Evolutionary conservation across 2,888 invertebrate genomes (phyloP).

Genomic region (Neuroscelio doddi): DNA sequence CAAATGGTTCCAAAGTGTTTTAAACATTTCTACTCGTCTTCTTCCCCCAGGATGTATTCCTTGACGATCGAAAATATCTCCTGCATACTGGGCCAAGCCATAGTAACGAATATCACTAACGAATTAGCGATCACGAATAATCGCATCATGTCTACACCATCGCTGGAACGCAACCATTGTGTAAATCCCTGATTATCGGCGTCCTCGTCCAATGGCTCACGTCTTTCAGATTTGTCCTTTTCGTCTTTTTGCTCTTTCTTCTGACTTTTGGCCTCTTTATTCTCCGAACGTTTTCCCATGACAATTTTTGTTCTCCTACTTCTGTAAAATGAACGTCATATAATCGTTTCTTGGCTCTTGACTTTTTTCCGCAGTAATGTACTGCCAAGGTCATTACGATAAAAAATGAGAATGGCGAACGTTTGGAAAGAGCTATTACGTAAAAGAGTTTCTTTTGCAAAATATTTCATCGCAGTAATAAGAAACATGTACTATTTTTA

Average conservation of each 20-base stretch:
- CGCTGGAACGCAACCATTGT: slow-evolving; percentile 73
- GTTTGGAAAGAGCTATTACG: too few species aligned
- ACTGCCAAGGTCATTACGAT: too few species aligned
- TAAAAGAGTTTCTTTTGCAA: too few species aligned
- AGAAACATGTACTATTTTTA: too few species aligned
- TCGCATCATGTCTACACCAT: slow-evolving; percentile 84
- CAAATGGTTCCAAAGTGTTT: slow-evolving; percentile 20
- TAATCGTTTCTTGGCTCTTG: not conserved
- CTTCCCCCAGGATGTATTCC: slow-evolving; percentile 65
- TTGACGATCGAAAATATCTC: slow-evolving; percentile 74
- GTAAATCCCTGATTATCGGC: slow-evolving; percentile 65
- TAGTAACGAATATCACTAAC: slow-evolving; percentile 80
- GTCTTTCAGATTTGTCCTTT: slow-evolving; percentile 40
- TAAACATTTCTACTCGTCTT: slow-evolving; percentile 1
- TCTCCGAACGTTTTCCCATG: slow-evolving; percentile 60
- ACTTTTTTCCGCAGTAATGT: too few species aligned
- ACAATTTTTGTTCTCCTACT: slow-evolving; percentile 28
- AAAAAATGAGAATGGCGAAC: too few species aligned
- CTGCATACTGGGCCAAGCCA: slow-evolving; percentile 83
- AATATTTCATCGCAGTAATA: too few species aligned
- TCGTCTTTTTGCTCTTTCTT: slow-evolving; percentile 34
- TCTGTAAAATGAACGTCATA: slow-evolving; percentile 45
- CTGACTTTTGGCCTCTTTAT: slow-evolving; percentile 47
- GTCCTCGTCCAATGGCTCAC: slow-evolving; percentile 53
- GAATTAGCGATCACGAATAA: slow-evolving; percentile 87